These are phyloP conservation scores for Chunga burmeisteri DNA, from an alignment of 2,113 vertebrate species.

Conservation along the genomic window DNA sequence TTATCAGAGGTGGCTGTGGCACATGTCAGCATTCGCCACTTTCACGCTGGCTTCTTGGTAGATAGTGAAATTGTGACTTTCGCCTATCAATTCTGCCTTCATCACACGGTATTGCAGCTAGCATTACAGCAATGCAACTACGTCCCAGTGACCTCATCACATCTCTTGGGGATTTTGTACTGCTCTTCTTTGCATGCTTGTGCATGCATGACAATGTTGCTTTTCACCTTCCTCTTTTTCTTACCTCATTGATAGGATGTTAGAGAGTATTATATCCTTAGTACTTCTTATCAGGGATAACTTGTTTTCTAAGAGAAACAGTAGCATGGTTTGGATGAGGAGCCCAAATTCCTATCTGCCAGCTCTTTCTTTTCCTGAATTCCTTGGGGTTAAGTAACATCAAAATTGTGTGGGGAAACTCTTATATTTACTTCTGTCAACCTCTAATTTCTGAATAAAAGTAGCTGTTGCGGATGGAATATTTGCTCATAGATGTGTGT, in stretches of 20 bases:
- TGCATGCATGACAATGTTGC: rapidly evolving
- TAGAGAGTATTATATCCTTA: background rate
- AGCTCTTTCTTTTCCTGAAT: background rate
- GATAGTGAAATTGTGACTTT: background rate
- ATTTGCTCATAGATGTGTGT: background rate
- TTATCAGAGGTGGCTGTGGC: background rate
- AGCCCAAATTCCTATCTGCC: background rate
- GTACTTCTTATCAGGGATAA: background rate
- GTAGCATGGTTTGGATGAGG: background rate
- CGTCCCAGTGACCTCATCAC: rapidly evolving
- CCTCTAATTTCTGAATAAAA: background rate
- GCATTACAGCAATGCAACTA: rapidly evolving
- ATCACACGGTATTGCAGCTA: background rate
- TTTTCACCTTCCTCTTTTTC: background rate
- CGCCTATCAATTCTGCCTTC: background rate
- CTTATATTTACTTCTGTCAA: background rate
- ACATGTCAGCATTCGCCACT: background rate
- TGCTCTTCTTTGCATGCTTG: rapidly evolving
- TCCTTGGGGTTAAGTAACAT: background rate
- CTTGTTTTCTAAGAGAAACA: background rate
- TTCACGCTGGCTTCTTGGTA: background rate
- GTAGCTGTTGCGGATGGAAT: background rate
- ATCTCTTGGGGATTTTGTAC: background rate
- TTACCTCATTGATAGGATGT: background rate
- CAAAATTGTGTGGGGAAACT: background rate